phyloP scores from a whole-genome alignment of 2,113 vertebrate genomes.

The Struthidea cinerea region DNA sequence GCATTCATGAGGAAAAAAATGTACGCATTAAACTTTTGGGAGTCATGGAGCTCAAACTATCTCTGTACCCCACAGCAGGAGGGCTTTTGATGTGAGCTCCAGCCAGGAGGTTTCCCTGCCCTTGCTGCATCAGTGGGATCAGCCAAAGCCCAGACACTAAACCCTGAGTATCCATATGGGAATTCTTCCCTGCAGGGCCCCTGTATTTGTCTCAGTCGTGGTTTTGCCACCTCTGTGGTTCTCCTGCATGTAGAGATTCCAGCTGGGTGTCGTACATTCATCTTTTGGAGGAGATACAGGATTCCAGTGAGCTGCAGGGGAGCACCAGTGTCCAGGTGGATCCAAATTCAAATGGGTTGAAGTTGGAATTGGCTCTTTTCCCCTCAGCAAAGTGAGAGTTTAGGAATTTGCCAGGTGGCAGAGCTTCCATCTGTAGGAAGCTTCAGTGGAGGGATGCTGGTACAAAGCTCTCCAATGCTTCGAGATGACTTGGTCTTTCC shows the following conservation, averaged over 20 bases:
- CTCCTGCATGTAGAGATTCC: background rate
- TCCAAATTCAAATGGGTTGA: background rate
- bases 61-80: background rate
- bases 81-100: background rate
- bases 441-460: background rate
- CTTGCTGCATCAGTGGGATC: background rate
- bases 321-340: background rate
- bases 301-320: background rate
- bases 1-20: background rate
- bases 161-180: background rate
- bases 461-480: background rate
- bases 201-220: background rate
- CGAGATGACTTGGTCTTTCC: accelerated
- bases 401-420: background rate
- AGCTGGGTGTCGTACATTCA: accelerated
- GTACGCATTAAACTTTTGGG: background rate
- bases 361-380: background rate
- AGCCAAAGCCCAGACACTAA: background rate
- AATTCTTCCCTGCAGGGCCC: background rate
- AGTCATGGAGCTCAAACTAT: accelerated
- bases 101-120: background rate
- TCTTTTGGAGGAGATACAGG: background rate
- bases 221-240: background rate
- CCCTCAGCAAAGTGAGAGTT: background rate
- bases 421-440: background rate